These are phyloP conservation scores for Podarcis lilfordi DNA, from an alignment of 2,797 vertebrate species.

Conservation along the genomic window DNA sequence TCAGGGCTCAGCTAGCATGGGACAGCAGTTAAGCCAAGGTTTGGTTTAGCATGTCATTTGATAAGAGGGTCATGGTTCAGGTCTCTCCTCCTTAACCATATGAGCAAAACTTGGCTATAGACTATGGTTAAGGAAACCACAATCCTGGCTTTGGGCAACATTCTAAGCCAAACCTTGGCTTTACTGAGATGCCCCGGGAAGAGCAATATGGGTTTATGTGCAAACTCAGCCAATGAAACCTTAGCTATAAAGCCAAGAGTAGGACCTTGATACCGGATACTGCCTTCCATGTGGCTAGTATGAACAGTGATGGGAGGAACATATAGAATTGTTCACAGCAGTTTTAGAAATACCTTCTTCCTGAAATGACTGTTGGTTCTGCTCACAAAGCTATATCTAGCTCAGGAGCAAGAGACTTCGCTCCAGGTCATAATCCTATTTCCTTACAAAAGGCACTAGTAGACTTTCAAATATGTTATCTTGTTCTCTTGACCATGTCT, in stretches of 20 bases:
- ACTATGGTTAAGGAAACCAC: too few relatives aligned
- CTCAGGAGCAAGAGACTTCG: neutral
- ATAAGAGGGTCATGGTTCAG: too few relatives aligned
- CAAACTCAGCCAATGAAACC: neutral
- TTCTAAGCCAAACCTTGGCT: too few relatives aligned
- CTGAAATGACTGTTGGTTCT: neutral
- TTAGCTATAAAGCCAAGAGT: neutral
- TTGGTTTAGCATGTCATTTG: too few relatives aligned
- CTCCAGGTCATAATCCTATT: neutral
- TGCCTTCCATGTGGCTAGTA: neutral
- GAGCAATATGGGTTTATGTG: too few relatives aligned
- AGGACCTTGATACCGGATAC: neutral
- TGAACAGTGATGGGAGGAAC: neutral
- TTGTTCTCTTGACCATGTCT: slow-evolving; percentile 32
- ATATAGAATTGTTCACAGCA: neutral
- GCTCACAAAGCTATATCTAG: neutral
- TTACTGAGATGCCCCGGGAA: too few relatives aligned
- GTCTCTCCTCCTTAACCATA: too few relatives aligned
- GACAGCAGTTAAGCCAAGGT: too few relatives aligned
- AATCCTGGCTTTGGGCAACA: too few relatives aligned
- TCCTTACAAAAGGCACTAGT: slow-evolving; percentile 28
- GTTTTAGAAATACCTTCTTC: neutral
- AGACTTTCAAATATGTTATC: neutral
- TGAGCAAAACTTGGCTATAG: too few relatives aligned
- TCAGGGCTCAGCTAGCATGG: too few relatives aligned